A percentile compares a stretch with the other conserved stretches of the same genome.
These are phyloP conservation scores for Furcifer pardalis DNA, from an alignment of 2,797 vertebrate genomes.

Conservation along the genomic window DNA sequence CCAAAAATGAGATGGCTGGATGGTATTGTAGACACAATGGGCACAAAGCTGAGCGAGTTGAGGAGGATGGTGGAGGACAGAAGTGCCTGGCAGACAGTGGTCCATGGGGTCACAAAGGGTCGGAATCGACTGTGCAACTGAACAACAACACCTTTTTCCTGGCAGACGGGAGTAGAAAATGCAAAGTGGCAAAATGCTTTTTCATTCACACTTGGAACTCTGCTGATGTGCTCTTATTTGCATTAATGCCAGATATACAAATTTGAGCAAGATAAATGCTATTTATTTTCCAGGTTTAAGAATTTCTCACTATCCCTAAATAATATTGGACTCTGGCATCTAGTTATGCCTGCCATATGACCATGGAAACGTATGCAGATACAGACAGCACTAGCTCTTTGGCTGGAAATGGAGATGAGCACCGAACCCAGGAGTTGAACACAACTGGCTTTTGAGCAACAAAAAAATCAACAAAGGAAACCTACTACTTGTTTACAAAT, in stretches of 20 bases:
- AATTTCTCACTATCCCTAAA: constrained; percentile 6
- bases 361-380: too few species aligned
- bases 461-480: constrained; percentile 23
- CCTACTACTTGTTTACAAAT: constrained; percentile 23
- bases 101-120: not conserved
- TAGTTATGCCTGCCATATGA: too few species aligned
- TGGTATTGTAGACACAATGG: too few species aligned
- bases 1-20: too few species aligned
- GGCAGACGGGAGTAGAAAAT: not conserved
- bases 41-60: too few species aligned
- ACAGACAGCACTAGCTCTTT: too few species aligned
- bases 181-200: constrained; percentile 23
- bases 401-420: too few species aligned
- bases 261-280: constrained; percentile 9
- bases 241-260: constrained; percentile 38
- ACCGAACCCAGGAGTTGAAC: too few species aligned
- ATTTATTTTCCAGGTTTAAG: constrained; percentile 34
- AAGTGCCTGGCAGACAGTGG: too few species aligned
- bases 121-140: too few species aligned
- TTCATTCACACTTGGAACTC: constrained; percentile 9
- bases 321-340: not conserved
- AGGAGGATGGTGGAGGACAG: too few species aligned
- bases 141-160: not conserved
- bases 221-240: constrained; percentile 43
- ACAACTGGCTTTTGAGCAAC: not conserved